Evolutionary conservation across 1,140 invertebrate genomes (phyloP).

Genomic region (Pseudomyrmex gracilis): DNA sequence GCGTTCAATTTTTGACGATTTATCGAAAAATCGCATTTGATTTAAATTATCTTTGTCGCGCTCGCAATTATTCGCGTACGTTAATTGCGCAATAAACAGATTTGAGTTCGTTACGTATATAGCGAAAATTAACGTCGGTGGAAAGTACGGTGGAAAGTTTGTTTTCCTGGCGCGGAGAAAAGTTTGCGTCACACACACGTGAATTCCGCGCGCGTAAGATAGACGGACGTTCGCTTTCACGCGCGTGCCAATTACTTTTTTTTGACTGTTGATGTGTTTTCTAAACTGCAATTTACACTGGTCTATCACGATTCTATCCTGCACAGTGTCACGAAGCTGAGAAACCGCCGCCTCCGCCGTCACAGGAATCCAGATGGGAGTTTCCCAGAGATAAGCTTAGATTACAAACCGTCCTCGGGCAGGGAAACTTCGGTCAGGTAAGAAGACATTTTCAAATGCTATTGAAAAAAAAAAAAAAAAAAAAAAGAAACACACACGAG

Average conservation of each 20-base stretch:
- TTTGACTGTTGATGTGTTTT: conserved; percentile 42
- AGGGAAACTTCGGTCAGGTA: conserved; percentile 94
- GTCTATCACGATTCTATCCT: background rate
- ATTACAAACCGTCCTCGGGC: conserved; percentile 91
- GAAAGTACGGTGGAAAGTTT: conserved; percentile 12
- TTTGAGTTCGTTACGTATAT: background rate
- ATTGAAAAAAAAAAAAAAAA: background rate
- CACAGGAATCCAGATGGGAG: conserved; percentile 89
- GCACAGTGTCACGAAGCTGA: conserved; percentile 83
- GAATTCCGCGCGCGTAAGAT: background rate
- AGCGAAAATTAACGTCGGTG: background rate
- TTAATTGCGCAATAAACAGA: background rate
- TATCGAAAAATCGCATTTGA: too few species aligned
- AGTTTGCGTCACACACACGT: background rate
- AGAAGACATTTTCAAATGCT: conserved; percentile 70
- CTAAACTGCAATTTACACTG: conserved; percentile 43
- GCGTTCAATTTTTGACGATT: too few species aligned
- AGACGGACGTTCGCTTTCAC: background rate
- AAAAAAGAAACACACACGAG: background rate
- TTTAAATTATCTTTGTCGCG: background rate
- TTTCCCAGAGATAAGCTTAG: conserved; percentile 92
- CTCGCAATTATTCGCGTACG: background rate
- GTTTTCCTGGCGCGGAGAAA: background rate
- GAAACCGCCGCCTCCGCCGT: conserved; percentile 85
- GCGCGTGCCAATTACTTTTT: conserved; percentile 56